Base-by-base conservation (phyloP, 1,140 invertebrate genomes). In the Penaeus chinensis region DNA sequence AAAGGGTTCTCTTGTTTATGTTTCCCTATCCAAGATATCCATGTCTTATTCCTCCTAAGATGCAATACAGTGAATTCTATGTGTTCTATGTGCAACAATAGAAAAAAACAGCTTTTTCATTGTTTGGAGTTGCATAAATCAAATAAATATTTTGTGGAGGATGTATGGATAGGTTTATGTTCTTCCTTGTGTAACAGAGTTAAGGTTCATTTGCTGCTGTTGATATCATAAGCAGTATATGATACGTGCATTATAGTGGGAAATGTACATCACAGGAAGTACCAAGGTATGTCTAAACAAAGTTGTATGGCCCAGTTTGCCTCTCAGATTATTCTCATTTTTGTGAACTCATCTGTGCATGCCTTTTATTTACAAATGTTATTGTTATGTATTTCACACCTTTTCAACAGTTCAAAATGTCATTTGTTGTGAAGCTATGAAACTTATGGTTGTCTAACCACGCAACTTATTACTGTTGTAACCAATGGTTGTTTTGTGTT, bases 231-330 rank as follows among this genome's bases (percentile, higher is more conserved):
- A 54, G 54, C 54, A 54, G 54, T 54, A 54, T 54, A 54, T 54
- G 54, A 54, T 54, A 54, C 54, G 54, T 54, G 54, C 54, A 54
- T 54, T 54, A 54, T 54, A 54, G 54, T 54, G 54, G 54, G 69
- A 79, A 85, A 22, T 42, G 65, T 77, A 71, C 62, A 79, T 84
- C 63, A 74, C 37, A 20, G 66, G 54, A 54, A 54, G 54, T 54
- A 54, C 54, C 10, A 54, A 13, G 54, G 54, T 54, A 16, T 54
- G 54, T 54, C 54, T 54, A 19, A 76, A 74, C 32, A 42, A 24
- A 47, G n/a, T 82, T 87, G 85, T 82, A 87, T 62, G 82, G 85
- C 77, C 85, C 81, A 87, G 81, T 81, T 87, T 87, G 80, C 80
- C 85, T 82, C 76, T 77, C 71, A 82, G 78, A 76, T 87, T 80